Evolutionary conservation across 2,113 vertebrate species (phyloP).

Genomic region (Festucalex cinctus): DNA sequence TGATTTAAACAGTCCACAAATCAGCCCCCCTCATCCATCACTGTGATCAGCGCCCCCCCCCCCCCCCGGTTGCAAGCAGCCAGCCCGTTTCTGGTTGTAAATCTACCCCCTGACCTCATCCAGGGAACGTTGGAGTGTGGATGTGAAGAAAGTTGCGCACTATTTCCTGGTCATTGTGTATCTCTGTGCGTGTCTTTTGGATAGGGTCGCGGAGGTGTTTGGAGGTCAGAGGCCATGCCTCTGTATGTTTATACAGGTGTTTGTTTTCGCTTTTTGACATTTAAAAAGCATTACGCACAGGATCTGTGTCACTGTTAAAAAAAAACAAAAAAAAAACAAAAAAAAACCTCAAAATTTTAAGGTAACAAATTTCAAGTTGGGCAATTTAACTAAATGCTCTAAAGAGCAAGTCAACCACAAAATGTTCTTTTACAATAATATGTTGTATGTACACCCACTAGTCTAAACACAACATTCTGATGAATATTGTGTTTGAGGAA

Average conservation of each 20-base stretch:
- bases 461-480: too few species aligned
- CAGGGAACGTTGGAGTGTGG: conserved; percentile 37
- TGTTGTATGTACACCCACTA: too few species aligned
- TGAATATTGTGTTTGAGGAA: too few species aligned
- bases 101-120: conserved; percentile 56
- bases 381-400: too few species aligned
- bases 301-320: background rate
- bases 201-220: conserved; percentile 14
- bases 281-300: background rate
- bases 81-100: conserved; percentile 72
- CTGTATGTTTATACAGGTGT: background rate
- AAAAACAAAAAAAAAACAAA: too few species aligned
- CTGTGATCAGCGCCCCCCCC: conserved; percentile 62
- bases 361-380: too few species aligned
- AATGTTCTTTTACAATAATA: too few species aligned
- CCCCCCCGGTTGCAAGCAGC: conserved; percentile 54
- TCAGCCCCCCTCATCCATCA: conserved; percentile 59
- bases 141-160: conserved; percentile 53
- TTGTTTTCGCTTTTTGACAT: background rate
- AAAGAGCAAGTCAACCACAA: too few species aligned
- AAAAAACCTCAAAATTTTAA: too few species aligned
- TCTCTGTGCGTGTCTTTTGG: conserved; percentile 27
- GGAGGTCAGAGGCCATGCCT: conserved; percentile 50
- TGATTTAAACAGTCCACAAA: conserved; percentile 62
- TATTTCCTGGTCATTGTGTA: conserved; percentile 74